Evolutionary conservation across 2,888 invertebrate species (phyloP), one percentile per base, ranked within the genome.

Genomic region (Eudemis profundana): DNA sequence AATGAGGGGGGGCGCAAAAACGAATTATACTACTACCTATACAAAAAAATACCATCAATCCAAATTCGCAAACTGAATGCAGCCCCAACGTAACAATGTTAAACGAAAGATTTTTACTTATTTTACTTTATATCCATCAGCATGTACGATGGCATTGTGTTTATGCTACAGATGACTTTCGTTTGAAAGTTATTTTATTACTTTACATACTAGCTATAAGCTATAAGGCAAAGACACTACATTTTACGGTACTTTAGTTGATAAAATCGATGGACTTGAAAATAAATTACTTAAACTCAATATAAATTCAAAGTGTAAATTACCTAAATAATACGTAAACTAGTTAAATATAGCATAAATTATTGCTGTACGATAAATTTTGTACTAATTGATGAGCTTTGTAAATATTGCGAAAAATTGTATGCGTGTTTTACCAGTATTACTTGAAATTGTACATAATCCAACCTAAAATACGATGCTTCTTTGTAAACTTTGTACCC

Each of bases 351-450:
- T 21, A n/a, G n/a, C 19, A 15, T 27, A 44, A 8, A 29, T 42
- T 56, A 15, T 14, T 23, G 5, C 5, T 3, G 5, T 23, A 33
- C 10, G 10, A 33, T 12, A 33, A 2, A 33, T 8, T 36, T 57
- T 29, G 19, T 68, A 61, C 40, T 57, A 60, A 47, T 29, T 21
- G 53, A 44, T 5, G 19, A 4, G 72, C 72, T 70, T 73, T 75
- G 75, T 74, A 74, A 46, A 70, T 69, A 63, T 42, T 66, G 33
- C 49, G 15, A 17, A n/a, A 36, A 23, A 42, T 29, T 42, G 5
- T 33, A 19, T 38, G 38, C 49, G 27, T 51, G 44, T 50, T 47
- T 51, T 46, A 51, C 27, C 21, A 57, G 19, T 61, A 61, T 40
- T 53, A 61, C 40, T 57, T 46, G 23, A 27, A 44, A 50, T 8